A percentile compares a stretch with the other conserved stretches of the same genome.
phyloP scores from a whole-genome alignment of 1,140 invertebrate species.

The Trichoplusia ni region DNA sequence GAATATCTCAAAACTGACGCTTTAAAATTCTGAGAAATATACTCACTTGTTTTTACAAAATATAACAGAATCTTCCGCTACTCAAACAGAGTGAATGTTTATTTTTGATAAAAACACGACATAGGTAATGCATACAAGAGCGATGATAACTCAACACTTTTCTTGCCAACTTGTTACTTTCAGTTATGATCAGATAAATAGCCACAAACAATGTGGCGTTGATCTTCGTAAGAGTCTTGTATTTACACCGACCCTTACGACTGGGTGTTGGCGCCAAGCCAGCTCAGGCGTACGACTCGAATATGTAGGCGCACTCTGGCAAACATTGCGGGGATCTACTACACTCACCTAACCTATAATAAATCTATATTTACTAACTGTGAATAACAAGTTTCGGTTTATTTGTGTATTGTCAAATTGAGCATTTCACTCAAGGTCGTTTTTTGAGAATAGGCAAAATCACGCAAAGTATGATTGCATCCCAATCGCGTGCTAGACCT shows the following conservation, averaged over 20 bases:
- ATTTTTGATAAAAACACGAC: too few species aligned
- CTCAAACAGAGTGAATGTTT: too few species aligned
- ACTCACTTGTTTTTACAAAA: too few species aligned
- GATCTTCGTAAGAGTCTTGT: slow-evolving; percentile 2
- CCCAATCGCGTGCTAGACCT: background rate
- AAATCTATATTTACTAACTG: slow-evolving; percentile 42
- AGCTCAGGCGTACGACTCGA: slow-evolving; percentile 7
- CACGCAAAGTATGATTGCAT: background rate
- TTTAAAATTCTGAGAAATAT: too few species aligned
- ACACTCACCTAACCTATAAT: slow-evolving; percentile 33
- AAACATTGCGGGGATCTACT: slow-evolving; percentile 30
- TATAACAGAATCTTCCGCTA: too few species aligned
- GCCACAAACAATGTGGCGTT: background rate
- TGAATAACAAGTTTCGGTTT: slow-evolving; percentile 24
- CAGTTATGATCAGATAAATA: background rate
- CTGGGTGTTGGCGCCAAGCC: slow-evolving; percentile 37
- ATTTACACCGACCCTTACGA: slow-evolving; percentile 29
- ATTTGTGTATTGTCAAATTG: too few species aligned
- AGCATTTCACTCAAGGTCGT: too few species aligned
- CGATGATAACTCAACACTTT: background rate
- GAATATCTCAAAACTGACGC: too few species aligned
- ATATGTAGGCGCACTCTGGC: slow-evolving; percentile 39
- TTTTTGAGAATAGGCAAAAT: too few species aligned
- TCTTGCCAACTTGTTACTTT: too few species aligned
- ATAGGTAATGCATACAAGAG: too few species aligned